These are phyloP conservation scores for Gobionotothen gibberifrons DNA, from an alignment of 2,797 vertebrate species.

Conservation along the genomic window DNA sequence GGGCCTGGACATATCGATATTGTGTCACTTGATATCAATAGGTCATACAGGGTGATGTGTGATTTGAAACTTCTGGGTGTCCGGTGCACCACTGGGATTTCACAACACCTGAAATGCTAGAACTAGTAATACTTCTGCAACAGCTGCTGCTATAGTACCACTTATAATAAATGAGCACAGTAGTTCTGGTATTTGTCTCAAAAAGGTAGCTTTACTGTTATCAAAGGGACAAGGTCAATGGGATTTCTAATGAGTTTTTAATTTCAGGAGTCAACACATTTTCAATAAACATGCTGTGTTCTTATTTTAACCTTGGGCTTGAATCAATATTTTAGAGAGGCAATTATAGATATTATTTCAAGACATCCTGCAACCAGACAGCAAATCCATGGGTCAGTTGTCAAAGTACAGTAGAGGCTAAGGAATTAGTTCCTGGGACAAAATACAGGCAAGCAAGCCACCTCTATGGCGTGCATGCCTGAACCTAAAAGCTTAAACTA, in stretches of 20 bases:
- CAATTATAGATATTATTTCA: conserved; percentile 84
- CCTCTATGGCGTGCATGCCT: conserved; percentile 37
- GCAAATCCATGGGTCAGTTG: conserved; percentile 77
- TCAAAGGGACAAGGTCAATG: conserved; percentile 77
- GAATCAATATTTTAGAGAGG: conserved; percentile 79
- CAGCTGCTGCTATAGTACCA: not conserved
- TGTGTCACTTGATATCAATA: conserved; percentile 62
- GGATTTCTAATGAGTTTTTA: conserved; percentile 81
- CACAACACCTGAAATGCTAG: conserved; percentile 26
- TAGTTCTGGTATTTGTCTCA: conserved; percentile 56
- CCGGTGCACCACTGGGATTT: conserved; percentile 32
- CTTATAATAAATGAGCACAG: conserved; percentile 54
- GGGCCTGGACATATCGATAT: conserved; percentile 54
- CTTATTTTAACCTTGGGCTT: conserved; percentile 76
- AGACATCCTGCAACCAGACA: conserved; percentile 75
- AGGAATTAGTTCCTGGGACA: conserved; percentile 67
- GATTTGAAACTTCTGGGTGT: conserved; percentile 45
- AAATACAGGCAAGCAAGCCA: conserved; percentile 51
- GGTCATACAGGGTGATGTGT: conserved; percentile 39
- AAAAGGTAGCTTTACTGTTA: conserved; percentile 56
- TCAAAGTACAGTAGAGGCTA: conserved; percentile 65
- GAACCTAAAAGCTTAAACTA: conserved; percentile 59
- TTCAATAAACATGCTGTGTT: conserved; percentile 69
- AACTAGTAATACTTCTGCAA: conserved; percentile 10
- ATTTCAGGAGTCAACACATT: conserved; percentile 80